phyloP scores from a whole-genome alignment of 2,888 invertebrate species.

The Hydropsyche betteni region DNA sequence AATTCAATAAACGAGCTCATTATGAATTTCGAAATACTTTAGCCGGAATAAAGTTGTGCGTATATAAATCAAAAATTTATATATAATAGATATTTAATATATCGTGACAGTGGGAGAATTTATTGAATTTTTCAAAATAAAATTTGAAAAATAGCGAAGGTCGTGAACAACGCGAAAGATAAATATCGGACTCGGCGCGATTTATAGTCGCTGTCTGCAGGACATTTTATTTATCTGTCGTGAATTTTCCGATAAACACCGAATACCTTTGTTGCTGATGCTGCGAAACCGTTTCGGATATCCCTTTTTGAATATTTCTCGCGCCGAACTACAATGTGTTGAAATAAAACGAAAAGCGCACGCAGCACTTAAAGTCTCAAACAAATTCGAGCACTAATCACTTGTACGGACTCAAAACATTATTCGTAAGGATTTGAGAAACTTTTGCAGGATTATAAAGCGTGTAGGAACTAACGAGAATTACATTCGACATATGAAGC shows the following conservation, averaged over 20 bases:
- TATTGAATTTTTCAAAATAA: not conserved
- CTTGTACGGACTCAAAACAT: not conserved
- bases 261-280: conserved; percentile 11
- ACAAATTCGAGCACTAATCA: too few species aligned
- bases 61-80: too few species aligned
- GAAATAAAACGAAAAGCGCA: too few species aligned
- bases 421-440: not conserved
- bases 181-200: conserved; percentile 12
- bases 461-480: conserved; percentile 3
- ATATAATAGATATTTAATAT: too few species aligned
- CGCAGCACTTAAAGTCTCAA: too few species aligned
- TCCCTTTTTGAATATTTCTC: not conserved
- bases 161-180: conserved; percentile 5
- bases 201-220: conserved; percentile 19
- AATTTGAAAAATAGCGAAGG: not conserved
- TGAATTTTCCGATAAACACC: conserved; percentile 14
- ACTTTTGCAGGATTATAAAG: conserved; percentile 11
- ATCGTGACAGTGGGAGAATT: too few species aligned
- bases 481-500: conserved; percentile 19
- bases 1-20: too few species aligned
- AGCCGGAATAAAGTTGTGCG: too few species aligned
- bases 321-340: too few species aligned
- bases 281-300: not conserved
- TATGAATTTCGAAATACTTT: too few species aligned
- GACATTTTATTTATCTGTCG: conserved; percentile 25